Conservation (phyloP, 2,888 invertebrate genomes). For the Cosmorhoe ocellata region DNA sequence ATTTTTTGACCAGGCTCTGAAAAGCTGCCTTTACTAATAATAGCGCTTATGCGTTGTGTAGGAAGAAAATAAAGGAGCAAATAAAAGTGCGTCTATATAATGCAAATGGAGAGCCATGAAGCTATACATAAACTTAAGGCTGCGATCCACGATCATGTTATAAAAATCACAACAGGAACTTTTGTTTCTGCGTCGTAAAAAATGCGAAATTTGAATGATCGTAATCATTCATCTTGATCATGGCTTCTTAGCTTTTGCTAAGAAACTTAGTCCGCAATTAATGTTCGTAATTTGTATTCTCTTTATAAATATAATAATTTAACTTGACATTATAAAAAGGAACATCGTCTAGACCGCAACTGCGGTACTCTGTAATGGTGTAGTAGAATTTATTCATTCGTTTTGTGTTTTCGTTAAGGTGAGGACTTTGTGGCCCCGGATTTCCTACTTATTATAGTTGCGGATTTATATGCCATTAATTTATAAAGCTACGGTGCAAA, state of each 20-base stretch:
- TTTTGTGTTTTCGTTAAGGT: constrained; percentile 23
- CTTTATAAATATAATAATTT: not conserved
- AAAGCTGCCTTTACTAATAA: too few relatives aligned
- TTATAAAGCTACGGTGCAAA: constrained; percentile 21
- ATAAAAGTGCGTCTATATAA: too few relatives aligned
- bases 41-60: too few relatives aligned
- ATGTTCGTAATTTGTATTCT: constrained; percentile 6
- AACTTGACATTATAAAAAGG: not conserved
- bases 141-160: too few relatives aligned
- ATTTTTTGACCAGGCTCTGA: too few relatives aligned
- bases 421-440: constrained; percentile 26
- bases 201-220: not conserved
- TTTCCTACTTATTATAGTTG: constrained; percentile 29
- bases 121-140: too few relatives aligned
- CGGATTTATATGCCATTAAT: constrained; percentile 25
- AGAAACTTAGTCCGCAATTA: constrained; percentile 3
- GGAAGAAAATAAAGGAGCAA: too few relatives aligned
- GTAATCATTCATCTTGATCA: not conserved
- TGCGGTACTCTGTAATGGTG: constrained; percentile 15
- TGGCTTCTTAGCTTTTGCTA: not conserved
- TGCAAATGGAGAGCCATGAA: too few relatives aligned
- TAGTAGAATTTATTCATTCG: constrained; percentile 18
- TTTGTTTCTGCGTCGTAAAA: not conserved
- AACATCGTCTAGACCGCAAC: constrained; percentile 2
- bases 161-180: too few relatives aligned